Conservation (phyloP, 2,797 vertebrate genomes). For the Hafferia zeledoni region DNA sequence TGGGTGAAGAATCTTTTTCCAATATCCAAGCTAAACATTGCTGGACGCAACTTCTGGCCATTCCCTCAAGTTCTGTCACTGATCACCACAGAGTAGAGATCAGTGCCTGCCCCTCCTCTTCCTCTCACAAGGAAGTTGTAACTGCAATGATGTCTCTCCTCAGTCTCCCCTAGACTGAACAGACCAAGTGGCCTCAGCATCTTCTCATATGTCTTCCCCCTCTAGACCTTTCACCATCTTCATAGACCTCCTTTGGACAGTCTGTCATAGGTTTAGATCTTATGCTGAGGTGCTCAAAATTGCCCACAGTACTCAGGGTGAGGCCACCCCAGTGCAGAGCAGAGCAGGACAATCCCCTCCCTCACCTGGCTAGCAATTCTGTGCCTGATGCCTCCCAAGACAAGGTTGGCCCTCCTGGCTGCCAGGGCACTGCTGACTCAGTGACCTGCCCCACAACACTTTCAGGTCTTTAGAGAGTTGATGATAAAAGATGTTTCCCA, state of each 20-base stretch:
- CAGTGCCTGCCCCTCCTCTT: not conserved
- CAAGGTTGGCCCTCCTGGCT: rapidly evolving
- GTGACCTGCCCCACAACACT: not conserved
- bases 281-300: no score
- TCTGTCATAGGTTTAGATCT: not conserved
- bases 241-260: not conserved
- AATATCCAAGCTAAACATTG: not conserved
- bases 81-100: rapidly evolving
- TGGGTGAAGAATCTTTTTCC: not conserved
- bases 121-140: not conserved
- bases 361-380: rapidly evolving
- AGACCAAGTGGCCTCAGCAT: not conserved
- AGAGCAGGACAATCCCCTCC: rapidly evolving
- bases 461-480: not conserved
- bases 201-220: not conserved
- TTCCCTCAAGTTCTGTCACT: not conserved
- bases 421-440: not conserved
- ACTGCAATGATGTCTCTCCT: not conserved
- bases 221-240: not conserved
- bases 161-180: not conserved
- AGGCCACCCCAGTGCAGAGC: not conserved
- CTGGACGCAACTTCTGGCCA: not conserved
- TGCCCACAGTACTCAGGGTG: rapidly evolving
- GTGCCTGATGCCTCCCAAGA: not conserved
- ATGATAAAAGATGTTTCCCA: not conserved